A percentile compares a stretch with the other conserved stretches of the same genome.
Evolutionary conservation across 2,797 vertebrate species (phyloP).

Genomic region (Pipistrellus pygmaeus): DNA sequence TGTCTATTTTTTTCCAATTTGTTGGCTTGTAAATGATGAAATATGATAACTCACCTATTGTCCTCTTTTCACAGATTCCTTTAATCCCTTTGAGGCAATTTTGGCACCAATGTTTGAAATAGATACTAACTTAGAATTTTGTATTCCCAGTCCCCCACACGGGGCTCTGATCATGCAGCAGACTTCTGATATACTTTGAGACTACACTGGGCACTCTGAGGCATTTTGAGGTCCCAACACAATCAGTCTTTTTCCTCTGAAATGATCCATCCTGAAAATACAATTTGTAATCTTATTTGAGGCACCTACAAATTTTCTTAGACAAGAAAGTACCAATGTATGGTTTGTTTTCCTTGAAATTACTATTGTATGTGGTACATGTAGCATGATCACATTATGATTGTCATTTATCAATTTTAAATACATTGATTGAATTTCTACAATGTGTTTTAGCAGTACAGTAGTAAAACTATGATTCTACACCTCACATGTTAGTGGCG

Average conservation of each 20-base stretch:
- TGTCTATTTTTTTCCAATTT: background rate
- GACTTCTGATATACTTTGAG: constrained; percentile 27
- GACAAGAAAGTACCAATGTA: background rate
- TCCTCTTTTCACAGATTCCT: constrained; percentile 36
- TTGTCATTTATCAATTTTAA: background rate
- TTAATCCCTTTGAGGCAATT: constrained; percentile 32
- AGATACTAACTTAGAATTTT: background rate
- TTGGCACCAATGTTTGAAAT: constrained; percentile 19
- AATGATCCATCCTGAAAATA: constrained; percentile 42
- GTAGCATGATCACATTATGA: background rate
- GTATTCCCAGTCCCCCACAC: background rate
- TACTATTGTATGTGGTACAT: background rate
- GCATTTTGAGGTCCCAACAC: background rate
- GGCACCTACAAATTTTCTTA: background rate
- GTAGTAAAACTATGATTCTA: background rate
- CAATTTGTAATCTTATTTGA: background rate
- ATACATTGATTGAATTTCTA: background rate
- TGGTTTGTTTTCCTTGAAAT: constrained; percentile 31
- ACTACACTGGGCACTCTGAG: constrained; percentile 3
- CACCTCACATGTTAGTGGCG: background rate
- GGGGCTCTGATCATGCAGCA: background rate
- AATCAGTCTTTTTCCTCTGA: constrained; percentile 48
- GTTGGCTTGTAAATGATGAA: background rate
- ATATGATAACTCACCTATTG: constrained; percentile 1
- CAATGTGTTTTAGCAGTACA: background rate